Evolutionary conservation across 2,888 invertebrate species (phyloP).

Genomic region (Heliconius erato): DNA sequence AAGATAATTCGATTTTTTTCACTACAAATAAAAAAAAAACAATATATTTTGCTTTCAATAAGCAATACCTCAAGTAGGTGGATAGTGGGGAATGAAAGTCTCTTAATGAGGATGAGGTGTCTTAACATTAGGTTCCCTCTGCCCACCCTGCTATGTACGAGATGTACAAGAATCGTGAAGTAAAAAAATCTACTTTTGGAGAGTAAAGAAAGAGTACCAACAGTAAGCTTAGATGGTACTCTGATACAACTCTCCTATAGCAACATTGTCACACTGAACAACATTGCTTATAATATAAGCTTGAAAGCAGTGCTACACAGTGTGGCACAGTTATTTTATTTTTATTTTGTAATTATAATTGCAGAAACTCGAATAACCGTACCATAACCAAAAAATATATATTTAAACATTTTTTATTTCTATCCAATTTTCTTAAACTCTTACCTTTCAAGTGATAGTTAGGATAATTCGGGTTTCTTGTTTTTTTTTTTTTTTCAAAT

Average conservation of each 20-base stretch:
- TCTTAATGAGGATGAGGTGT: neutral
- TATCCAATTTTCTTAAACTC: too few relatives aligned
- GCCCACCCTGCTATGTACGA: neutral
- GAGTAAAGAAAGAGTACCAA: conserved; percentile 69
- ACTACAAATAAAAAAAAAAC: too few relatives aligned
- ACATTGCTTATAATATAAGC: conserved; percentile 57
- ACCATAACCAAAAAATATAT: too few relatives aligned
- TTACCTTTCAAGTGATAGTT: too few relatives aligned
- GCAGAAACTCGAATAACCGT: too few relatives aligned
- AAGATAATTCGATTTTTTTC: too few relatives aligned
- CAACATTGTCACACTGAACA: conserved; percentile 58
- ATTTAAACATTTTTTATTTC: too few relatives aligned
- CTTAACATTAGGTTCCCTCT: neutral
- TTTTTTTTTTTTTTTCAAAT: too few relatives aligned
- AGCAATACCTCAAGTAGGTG: too few relatives aligned
- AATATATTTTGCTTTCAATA: too few relatives aligned
- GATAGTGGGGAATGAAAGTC: neutral
- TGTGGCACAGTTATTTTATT: conserved; percentile 57
- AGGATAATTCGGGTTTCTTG: too few relatives aligned
- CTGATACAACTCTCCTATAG: conserved; percentile 75
- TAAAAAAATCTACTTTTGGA: conserved; percentile 55
- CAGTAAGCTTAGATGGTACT: conserved; percentile 61
- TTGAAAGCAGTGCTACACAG: conserved; percentile 59
- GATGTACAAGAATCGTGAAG: neutral
- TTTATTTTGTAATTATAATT: neutral